A percentile compares a stretch with the other conserved stretches of the same genome.
These are phyloP conservation scores for Oophaga pumilio DNA, from an alignment of 2,113 vertebrate genomes.

Conservation along the genomic window DNA sequence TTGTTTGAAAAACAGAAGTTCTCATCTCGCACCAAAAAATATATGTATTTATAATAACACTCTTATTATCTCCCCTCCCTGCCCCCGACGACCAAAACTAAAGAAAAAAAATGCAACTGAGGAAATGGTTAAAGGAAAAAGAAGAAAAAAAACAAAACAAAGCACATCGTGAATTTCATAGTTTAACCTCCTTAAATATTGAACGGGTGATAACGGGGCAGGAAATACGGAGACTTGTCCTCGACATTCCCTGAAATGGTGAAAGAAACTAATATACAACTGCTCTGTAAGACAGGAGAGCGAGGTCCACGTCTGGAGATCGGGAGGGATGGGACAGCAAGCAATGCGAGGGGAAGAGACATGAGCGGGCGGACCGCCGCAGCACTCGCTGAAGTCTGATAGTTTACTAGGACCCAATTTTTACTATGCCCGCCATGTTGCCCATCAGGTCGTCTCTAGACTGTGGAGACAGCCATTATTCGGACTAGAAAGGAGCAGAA, in stretches of 20 bases:
- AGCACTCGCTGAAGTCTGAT: background rate
- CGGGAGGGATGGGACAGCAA: background rate
- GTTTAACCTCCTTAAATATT: background rate
- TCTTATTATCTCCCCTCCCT: constrained; percentile 74
- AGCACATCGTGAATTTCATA: background rate
- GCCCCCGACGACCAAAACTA: constrained; percentile 77
- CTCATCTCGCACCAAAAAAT: constrained; percentile 83
- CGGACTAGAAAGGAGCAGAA: background rate
- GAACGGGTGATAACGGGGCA: background rate
- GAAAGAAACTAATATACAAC: background rate
- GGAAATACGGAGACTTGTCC: background rate
- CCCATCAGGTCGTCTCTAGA: background rate
- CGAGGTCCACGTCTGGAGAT: background rate
- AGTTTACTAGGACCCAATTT: background rate
- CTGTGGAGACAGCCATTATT: background rate
- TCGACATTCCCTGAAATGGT: background rate
- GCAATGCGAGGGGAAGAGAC: background rate
- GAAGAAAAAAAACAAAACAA: background rate
- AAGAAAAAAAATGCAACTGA: background rate
- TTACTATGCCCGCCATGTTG: background rate
- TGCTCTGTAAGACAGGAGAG: background rate
- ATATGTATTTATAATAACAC: constrained; percentile 74
- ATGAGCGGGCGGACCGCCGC: background rate
- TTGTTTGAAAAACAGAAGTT: constrained; percentile 89
- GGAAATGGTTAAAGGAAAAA: background rate